Conservation (phyloP, 2,888 invertebrate species). For the Acrobasis suavella region DNA sequence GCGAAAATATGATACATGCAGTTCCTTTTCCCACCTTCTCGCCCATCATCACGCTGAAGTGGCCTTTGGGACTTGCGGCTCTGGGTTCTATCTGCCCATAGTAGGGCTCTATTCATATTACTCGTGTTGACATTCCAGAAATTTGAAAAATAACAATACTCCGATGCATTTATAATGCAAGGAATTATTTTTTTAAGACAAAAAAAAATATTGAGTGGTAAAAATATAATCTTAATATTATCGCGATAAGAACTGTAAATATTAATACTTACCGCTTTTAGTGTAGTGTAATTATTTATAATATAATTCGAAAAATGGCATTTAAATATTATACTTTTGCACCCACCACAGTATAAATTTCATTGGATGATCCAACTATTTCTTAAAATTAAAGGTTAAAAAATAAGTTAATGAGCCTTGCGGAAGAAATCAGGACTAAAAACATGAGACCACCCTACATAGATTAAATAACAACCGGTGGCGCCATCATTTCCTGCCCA, state of each 20-base stretch:
- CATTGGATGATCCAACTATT: too few relatives aligned
- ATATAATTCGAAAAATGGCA: slow-evolving; percentile 47
- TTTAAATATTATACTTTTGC: slow-evolving; percentile 47
- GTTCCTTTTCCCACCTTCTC: too few relatives aligned
- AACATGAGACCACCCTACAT: too few relatives aligned
- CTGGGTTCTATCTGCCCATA: too few relatives aligned
- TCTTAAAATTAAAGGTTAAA: background rate
- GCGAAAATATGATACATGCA: too few relatives aligned
- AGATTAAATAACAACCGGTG: background rate
- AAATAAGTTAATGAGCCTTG: slow-evolving; percentile 18
- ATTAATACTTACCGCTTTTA: slow-evolving; percentile 27
- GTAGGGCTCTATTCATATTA: too few relatives aligned
- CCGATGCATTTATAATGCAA: background rate
- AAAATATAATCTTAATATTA: background rate
- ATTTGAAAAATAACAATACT: too few relatives aligned
- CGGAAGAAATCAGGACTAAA: too few relatives aligned
- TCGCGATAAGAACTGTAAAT: slow-evolving; percentile 41
- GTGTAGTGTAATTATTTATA: slow-evolving; percentile 52
- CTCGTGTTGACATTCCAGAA: too few relatives aligned
- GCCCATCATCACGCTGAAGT: too few relatives aligned
- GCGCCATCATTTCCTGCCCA: too few relatives aligned
- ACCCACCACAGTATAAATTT: slow-evolving; percentile 54
- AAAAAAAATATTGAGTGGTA: background rate
- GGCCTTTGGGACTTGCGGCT: too few relatives aligned
- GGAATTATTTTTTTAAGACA: background rate